Percentiles rank a stretch among this genome's conserved stretches.
Evolutionary conservation across 2,888 invertebrate genomes (phyloP).

Genomic region (Folsomia candida): DNA sequence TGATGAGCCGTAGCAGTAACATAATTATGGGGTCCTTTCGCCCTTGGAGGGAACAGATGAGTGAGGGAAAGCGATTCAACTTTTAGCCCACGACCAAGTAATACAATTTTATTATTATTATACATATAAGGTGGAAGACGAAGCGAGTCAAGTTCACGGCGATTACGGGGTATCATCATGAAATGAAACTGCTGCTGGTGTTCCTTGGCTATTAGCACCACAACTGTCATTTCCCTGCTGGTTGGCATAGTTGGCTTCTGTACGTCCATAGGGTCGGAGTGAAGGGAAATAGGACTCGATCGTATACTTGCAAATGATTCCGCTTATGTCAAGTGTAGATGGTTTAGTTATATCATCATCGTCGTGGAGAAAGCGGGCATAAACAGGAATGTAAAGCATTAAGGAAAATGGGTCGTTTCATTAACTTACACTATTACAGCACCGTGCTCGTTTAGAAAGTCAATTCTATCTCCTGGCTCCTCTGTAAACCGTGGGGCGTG

Average conservation of each 20-base stretch:
- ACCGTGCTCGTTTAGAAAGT: constrained; percentile 48
- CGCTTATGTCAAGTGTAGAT: neutral
- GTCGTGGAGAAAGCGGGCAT: neutral
- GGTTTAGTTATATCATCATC: neutral
- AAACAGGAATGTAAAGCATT: constrained; percentile 4
- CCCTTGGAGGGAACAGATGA: neutral
- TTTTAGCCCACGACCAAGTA: neutral
- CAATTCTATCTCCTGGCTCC: constrained; percentile 47
- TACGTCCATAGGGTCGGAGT: neutral
- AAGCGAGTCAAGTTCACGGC: neutral
- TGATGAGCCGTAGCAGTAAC: constrained; percentile 1
- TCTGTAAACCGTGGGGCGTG: constrained; percentile 41
- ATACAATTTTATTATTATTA: constrained; percentile 12
- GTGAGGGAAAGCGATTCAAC: neutral
- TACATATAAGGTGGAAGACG: constrained; percentile 7
- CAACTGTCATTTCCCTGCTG: neutral
- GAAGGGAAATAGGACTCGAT: too few relatives aligned
- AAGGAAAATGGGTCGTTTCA: constrained; percentile 4
- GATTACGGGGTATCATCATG: neutral
- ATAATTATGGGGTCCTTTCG: constrained; percentile 17
- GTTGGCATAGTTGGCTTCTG: neutral
- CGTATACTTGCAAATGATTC: too few relatives aligned
- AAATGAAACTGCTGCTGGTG: neutral
- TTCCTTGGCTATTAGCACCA: constrained; percentile 4
- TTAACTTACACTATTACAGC: constrained; percentile 45